Percentiles rank a stretch among this genome's conserved stretches.
Evolutionary conservation across 2,113 vertebrate genomes (phyloP).

Genomic region (Ifrita kowaldi): DNA sequence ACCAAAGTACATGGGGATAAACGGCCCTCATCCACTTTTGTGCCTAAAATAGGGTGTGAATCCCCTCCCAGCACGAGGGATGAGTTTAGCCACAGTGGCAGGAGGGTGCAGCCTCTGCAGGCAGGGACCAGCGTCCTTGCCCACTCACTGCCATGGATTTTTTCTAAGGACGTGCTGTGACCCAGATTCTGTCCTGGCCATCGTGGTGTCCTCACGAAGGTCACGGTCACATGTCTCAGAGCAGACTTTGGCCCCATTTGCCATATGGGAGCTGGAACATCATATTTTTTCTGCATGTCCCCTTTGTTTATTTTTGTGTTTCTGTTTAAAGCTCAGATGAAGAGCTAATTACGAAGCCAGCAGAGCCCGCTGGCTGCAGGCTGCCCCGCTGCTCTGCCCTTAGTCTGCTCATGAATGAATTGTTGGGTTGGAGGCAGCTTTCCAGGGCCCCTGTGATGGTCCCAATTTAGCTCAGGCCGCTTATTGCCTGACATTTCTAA

Average conservation of each 20-base stretch:
- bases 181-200: neutral
- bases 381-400: neutral
- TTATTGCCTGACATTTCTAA: neutral
- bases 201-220: neutral
- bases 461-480: constrained; percentile 25
- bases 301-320: constrained; percentile 7
- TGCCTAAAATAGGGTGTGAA: neutral
- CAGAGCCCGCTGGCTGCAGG: constrained; percentile 34
- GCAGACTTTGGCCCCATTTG: constrained; percentile 50
- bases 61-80: neutral
- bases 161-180: neutral
- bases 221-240: neutral
- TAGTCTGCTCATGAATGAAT: constrained; percentile 38
- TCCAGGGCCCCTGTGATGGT: neutral
- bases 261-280: constrained; percentile 44
- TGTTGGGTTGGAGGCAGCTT: neutral
- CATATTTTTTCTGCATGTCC: neutral
- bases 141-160: neutral
- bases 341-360: constrained; percentile 15
- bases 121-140: fast-evolving
- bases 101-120: neutral
- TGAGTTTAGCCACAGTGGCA: neutral
- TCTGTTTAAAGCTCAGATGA: neutral
- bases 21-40: neutral
- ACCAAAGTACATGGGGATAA: fast-evolving